Base-by-base conservation (phyloP, 2,113 vertebrate genomes). In the Chionis minor region DNA sequence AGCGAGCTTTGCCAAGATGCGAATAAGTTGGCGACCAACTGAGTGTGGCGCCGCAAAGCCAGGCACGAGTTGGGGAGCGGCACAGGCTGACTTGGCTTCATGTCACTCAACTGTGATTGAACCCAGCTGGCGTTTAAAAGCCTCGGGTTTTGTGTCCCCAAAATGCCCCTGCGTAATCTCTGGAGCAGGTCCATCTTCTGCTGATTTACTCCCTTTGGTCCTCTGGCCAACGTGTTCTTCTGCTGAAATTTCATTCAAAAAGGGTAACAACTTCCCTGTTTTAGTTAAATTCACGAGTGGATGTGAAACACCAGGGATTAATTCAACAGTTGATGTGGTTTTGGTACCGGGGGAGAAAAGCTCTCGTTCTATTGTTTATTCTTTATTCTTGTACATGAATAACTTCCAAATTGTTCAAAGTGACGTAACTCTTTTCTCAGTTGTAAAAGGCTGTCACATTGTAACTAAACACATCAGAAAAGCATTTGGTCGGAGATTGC, bases 401-500 rank as follows among this genome's bases (percentile, higher is more conserved):
- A 83, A 82, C 15, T 94, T 88, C 54, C 59, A 86, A 81, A 92
- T 23, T 81, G 47, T 45, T 35, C 72, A 67, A 94, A 91, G 35
- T 74, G 88, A 90, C 1, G 2, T 90, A 91, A 83, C 44, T 58
- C 2, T 93, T 66, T 78, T 63, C 65, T 44, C 88, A 63, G 80
- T 71, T 90, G 70, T 72, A 92, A 93, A 77, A 38, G 22, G n/a
- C 88, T 96, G 47, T 69, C 77, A 55, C 59, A 24, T 93, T 90
- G 52, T 86, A 95, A 86, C 10, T 1, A 86, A 93, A 63, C 32
- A 81, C 90, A 81, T 81, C 75, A 90, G 72, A 83, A 92, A 94
- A 86, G 75, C 88, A 84, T 94, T 92, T 81, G 90, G 52, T 63
- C 83, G 90, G 82, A 94, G 80, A 65, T 21, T 92, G 94, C 52